Evolutionary conservation across 2,888 invertebrate species (phyloP), one percentile per base, ranked within the genome.

Genomic region (Caenorhabditis sp.): DNA sequence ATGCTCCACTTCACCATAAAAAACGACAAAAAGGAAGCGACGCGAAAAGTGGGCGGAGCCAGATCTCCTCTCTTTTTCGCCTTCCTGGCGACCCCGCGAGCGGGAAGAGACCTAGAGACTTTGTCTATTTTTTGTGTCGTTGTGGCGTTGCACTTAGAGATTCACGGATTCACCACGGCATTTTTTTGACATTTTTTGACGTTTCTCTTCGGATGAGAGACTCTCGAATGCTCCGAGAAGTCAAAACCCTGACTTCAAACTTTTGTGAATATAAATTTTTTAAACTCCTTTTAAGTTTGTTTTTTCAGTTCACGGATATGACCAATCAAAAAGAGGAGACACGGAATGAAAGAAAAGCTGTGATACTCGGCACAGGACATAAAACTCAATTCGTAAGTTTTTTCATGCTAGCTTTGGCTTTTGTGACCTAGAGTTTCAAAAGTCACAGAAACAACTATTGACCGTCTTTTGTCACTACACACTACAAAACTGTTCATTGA

Each of bases 291-390:
- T 38, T 38, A 12, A 10, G 10, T 22, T 1, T 19, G 19, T 22
- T 49, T 49, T 49, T 49, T 64, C 66, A 72, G 79, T 54, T 22
- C 28, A 47, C 28, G 14, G 70, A 75, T 28, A 83, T 83, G 83
- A 79, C 83, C 22, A 83, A 83, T 69, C 74, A 83, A 35, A 69
- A 79, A 8, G 79, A 83, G 7, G 83, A 83, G 26, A 49, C 76
- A 7, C 72, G 72, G n/a, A 58, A 72, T 38, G 84, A 84, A 28
- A 24, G 75, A 14, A 72, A 51, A 19, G 80, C 77, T 0, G 84
- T 84, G n/a, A 69, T 84, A 8, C 51, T 84, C 19, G 84, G 84
- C 47, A 72, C 72, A 28, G 63, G 54, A 0, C 70, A 80, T 4
- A 84, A 84, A 24, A 38, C 61, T 8, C 16, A 49, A 19, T 83